These are phyloP conservation scores for Pachyuromys duprasi DNA, from an alignment of 2,797 vertebrate species.

Conservation along the genomic window DNA sequence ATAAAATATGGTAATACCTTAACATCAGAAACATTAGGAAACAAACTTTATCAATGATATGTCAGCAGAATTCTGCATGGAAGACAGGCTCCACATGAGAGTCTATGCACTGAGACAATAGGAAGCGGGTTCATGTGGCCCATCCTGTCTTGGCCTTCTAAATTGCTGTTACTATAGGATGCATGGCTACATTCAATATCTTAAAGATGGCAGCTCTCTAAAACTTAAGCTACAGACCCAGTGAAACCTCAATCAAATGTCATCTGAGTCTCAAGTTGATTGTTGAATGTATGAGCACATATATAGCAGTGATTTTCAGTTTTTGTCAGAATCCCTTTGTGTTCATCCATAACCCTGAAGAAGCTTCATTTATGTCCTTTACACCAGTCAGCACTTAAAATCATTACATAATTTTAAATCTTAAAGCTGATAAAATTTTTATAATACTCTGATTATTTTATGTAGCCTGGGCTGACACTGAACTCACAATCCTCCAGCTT, in stretches of 20 bases:
- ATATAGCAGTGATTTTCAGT: neutral
- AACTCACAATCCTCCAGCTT: neutral
- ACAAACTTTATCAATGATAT: slow-evolving; percentile 8
- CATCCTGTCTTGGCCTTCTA: neutral
- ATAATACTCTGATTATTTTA: neutral
- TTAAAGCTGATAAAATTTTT: neutral
- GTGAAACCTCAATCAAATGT: neutral
- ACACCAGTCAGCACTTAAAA: neutral
- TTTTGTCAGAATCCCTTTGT: neutral
- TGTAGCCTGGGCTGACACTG: neutral
- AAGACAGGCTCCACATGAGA: neutral
- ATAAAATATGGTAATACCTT: neutral
- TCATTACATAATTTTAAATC: neutral
- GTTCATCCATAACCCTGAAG: neutral
- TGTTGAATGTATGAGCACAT: neutral
- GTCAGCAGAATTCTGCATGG: neutral
- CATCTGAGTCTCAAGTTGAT: neutral
- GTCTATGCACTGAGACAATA: neutral
- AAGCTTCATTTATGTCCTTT: slow-evolving; percentile 22
- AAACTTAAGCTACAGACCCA: neutral
- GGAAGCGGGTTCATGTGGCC: too few relatives aligned
- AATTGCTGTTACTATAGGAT: neutral
- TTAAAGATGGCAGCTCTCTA: neutral
- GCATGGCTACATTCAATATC: neutral
- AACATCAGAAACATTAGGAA: slow-evolving; percentile 28